Percentiles rank a stretch among this genome's conserved stretches.
phyloP scores from a whole-genome alignment of 2,113 vertebrate genomes.

The Zosterops lateralis region DNA sequence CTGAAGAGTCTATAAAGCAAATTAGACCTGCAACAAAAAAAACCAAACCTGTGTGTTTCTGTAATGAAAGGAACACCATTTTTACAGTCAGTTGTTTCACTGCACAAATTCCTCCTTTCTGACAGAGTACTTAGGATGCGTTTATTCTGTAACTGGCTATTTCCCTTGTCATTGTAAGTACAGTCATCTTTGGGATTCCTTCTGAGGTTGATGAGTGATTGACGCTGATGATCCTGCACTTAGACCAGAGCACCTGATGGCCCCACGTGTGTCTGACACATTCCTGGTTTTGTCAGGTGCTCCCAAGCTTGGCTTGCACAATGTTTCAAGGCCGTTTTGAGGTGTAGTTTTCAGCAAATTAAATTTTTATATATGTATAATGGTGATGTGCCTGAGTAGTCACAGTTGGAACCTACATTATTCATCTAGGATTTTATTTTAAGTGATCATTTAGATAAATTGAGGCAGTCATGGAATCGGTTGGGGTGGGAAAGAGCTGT shows the following conservation, averaged over 20 bases:
- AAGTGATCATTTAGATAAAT: neutral
- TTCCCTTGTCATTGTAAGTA: slow-evolving; percentile 45
- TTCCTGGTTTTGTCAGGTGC: neutral
- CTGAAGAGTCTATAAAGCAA: neutral
- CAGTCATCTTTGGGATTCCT: slow-evolving; percentile 19
- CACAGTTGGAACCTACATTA: neutral
- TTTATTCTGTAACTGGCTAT: slow-evolving; percentile 35
- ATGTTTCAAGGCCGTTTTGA: neutral
- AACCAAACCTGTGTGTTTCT: neutral
- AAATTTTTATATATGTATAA: neutral
- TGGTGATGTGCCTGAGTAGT: neutral
- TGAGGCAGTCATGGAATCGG: neutral
- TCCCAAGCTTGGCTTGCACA: neutral
- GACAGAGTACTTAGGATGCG: slow-evolving; percentile 13
- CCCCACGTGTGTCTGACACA: neutral
- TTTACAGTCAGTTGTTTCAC: neutral
- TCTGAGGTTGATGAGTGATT: neutral
- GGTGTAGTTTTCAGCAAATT: neutral
- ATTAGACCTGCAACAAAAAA: neutral
- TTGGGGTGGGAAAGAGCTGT: neutral
- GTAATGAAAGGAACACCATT: neutral
- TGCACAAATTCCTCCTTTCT: slow-evolving; percentile 47
- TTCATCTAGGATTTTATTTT: neutral
- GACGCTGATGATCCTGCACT: neutral
- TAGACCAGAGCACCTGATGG: neutral